Evolutionary conservation across 1,140 invertebrate genomes (phyloP), one percentile per base, ranked within the genome.

Genomic region (Anoplolepis gracilipes): DNA sequence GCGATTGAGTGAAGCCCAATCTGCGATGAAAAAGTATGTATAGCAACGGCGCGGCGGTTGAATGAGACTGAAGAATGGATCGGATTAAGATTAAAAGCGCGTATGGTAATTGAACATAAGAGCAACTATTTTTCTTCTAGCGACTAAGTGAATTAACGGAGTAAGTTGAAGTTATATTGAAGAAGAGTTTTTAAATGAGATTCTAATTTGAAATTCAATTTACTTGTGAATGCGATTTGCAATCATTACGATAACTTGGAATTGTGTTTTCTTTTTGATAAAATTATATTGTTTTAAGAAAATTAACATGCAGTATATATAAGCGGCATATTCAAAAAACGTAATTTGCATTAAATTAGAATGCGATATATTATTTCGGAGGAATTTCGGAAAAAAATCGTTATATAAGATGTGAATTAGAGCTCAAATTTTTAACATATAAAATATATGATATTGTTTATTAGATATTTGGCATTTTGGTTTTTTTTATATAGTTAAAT

Each of bases 31-130:
- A 77, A 77, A 53, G 57, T 36, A 77, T 49, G 57, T 36, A 77
- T 77, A 57, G 78, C 22, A 61, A 61, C 67, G 53, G n/a, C 22
- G 67, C 67, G 53, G n/a, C 22, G 67, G 39, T 39, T 73, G 55
- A 73, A 73, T 82, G n/a, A 73, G 53, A 59, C 28, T 73, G 67
- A 82, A 59, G 67, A 53, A 73, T 82, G 67, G 39, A n/a, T 39
- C 53, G 67, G 67, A 81, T 82, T 82, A 82, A 82, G 25, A 28
- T 73, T 82, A 72, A 73, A 72, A 73, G 55, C 67, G 67, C 55
- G 67, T 46, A 82, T 53, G 36, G 67, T 59, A 82, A 82, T 73
- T 59, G 78, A 53, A 73, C 77, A 49, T 79, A 79, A 70, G 77
- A 69, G 64, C 36, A 72, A 70, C 77, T 57, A 64, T 70, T 81